phyloP scores from a whole-genome alignment of 2,113 vertebrate species.

The Shinisaurus crocodilurus region DNA sequence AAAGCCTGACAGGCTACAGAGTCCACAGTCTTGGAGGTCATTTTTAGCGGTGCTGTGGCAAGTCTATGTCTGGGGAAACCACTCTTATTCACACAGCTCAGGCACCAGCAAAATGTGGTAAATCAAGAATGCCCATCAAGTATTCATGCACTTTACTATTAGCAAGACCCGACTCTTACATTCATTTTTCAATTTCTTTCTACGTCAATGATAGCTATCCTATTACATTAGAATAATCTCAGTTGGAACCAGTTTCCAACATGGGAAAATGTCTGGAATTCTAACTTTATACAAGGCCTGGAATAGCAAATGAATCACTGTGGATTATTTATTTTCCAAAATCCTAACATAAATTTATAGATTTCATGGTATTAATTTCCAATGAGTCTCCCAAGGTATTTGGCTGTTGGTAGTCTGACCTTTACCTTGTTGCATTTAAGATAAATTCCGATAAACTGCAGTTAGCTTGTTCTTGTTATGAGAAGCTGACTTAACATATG shows the following conservation, averaged over 20 bases:
- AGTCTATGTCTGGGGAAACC: constrained; percentile 23
- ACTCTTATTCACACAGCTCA: constrained; percentile 29
- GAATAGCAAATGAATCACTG: constrained; percentile 6
- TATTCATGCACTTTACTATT: constrained; percentile 4
- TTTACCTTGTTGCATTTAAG: neutral
- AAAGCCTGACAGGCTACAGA: constrained; percentile 13
- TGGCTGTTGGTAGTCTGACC: neutral
- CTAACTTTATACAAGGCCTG: neutral
- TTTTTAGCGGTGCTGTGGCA: constrained; percentile 17
- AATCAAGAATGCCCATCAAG: constrained; percentile 29
- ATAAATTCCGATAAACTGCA: neutral
- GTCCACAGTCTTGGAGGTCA: constrained; percentile 28
- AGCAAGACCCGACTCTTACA: neutral
- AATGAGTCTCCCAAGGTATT: neutral
- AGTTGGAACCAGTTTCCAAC: constrained; percentile 11
- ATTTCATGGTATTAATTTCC: neutral
- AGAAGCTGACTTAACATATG: neutral
- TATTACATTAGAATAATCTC: constrained; percentile 44
- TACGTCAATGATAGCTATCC: constrained; percentile 29
- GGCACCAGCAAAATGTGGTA: constrained; percentile 53
- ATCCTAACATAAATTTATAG: neutral
- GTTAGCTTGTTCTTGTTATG: neutral
- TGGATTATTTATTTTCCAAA: constrained; percentile 11
- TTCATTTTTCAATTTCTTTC: constrained; percentile 54
- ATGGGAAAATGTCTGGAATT: constrained; percentile 14